phyloP scores from a whole-genome alignment of 1,140 invertebrate genomes.

The Hylaeus volcanicus region DNA sequence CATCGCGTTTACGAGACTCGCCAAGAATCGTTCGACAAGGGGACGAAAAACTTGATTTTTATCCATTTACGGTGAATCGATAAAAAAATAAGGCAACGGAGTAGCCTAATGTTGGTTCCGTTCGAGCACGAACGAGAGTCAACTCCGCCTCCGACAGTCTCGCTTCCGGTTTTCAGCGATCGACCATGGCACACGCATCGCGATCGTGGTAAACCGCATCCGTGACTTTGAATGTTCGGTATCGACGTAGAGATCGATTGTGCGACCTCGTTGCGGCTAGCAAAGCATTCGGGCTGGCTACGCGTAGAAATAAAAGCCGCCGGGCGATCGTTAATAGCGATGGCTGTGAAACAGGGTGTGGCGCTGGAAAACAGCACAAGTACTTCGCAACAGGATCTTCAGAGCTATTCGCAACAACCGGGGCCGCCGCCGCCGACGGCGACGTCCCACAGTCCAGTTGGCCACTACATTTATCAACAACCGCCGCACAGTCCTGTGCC shows the following conservation, averaged over 20 bases:
- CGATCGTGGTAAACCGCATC: constrained; percentile 44
- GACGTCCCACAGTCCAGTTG: constrained; percentile 77
- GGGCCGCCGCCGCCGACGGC: constrained; percentile 79
- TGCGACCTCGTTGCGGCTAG: constrained; percentile 45
- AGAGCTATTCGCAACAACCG: constrained; percentile 75
- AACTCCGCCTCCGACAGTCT: not conserved
- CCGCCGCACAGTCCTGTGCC: constrained; percentile 76
- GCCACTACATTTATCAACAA: constrained; percentile 78
- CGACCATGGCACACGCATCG: not conserved
- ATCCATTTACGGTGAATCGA: too few relatives aligned
- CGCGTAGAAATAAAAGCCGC: constrained; percentile 9
- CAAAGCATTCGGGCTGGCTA: constrained; percentile 31
- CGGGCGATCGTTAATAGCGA: constrained; percentile 63
- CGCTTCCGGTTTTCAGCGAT: not conserved
- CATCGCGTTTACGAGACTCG: too few relatives aligned
- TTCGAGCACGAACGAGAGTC: not conserved
- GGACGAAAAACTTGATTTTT: too few relatives aligned
- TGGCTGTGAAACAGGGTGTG: constrained; percentile 81
- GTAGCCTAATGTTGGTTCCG: too few relatives aligned
- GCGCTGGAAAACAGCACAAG: constrained; percentile 83
- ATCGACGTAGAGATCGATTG: constrained; percentile 52
- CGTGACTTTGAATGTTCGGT: constrained; percentile 34
- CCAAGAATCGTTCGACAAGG: too few relatives aligned
- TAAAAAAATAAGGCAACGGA: too few relatives aligned
- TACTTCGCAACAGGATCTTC: constrained; percentile 78